These are phyloP conservation scores for Rhopalosiphum padi DNA, from an alignment of 1,140 invertebrate genomes.

Conservation along the genomic window DNA sequence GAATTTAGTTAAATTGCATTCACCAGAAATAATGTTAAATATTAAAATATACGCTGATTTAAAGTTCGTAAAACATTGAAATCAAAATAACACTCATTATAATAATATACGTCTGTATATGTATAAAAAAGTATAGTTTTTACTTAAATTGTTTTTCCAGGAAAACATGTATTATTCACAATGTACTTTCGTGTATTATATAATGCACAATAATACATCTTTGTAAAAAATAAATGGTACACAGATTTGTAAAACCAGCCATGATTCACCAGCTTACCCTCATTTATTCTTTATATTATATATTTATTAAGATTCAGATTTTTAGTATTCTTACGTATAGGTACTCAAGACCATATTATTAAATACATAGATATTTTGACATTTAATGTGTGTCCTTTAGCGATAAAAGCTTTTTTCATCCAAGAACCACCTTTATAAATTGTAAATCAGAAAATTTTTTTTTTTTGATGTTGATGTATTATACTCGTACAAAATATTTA, in stretches of 20 bases:
- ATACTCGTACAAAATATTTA: background rate
- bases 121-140: background rate
- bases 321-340: background rate
- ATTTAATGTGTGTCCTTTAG: too few species aligned
- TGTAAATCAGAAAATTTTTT: background rate
- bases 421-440: background rate
- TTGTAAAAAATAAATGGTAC: background rate
- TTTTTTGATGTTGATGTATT: background rate
- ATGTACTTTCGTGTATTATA: background rate
- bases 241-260: background rate
- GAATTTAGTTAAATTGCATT: background rate
- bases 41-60: background rate
- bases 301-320: background rate
- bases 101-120: background rate
- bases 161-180: background rate
- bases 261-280: background rate
- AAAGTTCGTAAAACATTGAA: background rate
- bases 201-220: background rate
- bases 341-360: background rate
- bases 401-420: too few species aligned
- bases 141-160: background rate
- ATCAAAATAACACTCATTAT: background rate
- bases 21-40: background rate
- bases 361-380: background rate
- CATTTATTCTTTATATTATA: background rate